Evolutionary conservation across 2,797 vertebrate genomes (phyloP).

Genomic region (Oreochromis mossambicus): DNA sequence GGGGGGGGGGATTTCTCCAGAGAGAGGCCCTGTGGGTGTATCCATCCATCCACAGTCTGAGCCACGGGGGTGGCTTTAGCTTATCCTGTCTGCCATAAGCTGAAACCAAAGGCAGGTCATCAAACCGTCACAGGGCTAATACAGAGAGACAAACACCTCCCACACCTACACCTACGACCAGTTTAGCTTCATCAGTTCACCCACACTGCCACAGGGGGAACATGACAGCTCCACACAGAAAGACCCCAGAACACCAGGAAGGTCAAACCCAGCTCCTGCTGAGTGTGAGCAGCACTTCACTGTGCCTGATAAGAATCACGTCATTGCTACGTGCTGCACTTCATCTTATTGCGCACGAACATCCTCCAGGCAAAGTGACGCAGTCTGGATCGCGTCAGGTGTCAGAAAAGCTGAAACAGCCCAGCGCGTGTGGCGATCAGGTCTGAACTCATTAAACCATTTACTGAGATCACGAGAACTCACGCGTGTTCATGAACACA

Average conservation of each 20-base stretch:
- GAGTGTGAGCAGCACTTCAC: neutral
- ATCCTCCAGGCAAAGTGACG: neutral
- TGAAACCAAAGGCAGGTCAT: neutral
- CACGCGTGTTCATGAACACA: neutral
- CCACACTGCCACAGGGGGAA: neutral
- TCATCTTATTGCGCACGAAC: fast-evolving
- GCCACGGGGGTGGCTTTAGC: neutral
- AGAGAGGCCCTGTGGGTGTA: neutral
- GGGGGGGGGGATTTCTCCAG: fast-evolving
- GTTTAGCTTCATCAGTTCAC: neutral
- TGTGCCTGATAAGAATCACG: neutral
- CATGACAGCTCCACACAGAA: fast-evolving
- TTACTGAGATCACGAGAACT: neutral
- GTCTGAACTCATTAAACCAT: neutral
- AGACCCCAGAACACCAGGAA: neutral
- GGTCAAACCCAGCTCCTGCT: neutral
- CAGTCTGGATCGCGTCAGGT: neutral
- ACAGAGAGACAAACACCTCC: neutral
- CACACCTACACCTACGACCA: neutral
- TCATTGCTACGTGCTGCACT: neutral
- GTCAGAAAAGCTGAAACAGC: neutral
- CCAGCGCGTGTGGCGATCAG: neutral
- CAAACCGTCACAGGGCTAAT: neutral
- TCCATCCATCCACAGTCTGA: no score
- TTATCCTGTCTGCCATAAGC: neutral